These are phyloP conservation scores for Pelodiscus sinensis DNA, from an alignment of 2,113 vertebrate genomes.

Conservation along the genomic window DNA sequence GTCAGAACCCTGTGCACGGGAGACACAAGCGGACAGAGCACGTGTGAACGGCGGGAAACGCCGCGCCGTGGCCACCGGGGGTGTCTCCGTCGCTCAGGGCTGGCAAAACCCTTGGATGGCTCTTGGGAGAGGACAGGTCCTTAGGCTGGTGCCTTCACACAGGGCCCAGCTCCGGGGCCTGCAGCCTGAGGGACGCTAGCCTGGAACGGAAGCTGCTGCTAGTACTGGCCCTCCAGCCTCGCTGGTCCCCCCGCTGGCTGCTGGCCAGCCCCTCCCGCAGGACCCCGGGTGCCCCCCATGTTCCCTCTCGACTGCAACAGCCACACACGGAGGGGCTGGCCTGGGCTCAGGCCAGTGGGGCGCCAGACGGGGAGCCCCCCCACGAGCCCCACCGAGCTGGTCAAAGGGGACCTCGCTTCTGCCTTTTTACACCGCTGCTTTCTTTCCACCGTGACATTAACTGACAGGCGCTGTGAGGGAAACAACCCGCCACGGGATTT, in stretches of 20 bases:
- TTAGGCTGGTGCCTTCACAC: neutral
- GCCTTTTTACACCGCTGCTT: too few species aligned
- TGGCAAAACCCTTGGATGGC: neutral
- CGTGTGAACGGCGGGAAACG: neutral
- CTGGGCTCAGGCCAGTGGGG: neutral
- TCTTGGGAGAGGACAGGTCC: neutral
- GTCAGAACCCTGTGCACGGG: constrained; percentile 86
- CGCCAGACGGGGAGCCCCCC: too few species aligned
- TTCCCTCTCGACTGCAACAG: neutral
- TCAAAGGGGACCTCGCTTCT: too few species aligned
- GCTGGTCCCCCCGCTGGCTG: too few species aligned
- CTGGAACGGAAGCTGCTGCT: neutral
- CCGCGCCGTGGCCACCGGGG: neutral
- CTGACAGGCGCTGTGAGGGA: too few species aligned
- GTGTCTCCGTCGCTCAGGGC: neutral
- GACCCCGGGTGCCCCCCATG: too few species aligned
- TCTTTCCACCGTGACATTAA: too few species aligned
- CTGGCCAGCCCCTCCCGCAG: too few species aligned
- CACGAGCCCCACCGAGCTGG: too few species aligned
- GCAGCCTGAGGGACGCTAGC: neutral
- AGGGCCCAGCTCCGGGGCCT: neutral
- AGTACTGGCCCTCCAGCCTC: too few species aligned
- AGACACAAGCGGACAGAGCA: neutral
- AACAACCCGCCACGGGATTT: neutral
- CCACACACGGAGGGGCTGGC: too few species aligned